These are phyloP conservation scores for Microchirus variegatus DNA, from an alignment of 2,797 vertebrate genomes.

Conservation along the genomic window DNA sequence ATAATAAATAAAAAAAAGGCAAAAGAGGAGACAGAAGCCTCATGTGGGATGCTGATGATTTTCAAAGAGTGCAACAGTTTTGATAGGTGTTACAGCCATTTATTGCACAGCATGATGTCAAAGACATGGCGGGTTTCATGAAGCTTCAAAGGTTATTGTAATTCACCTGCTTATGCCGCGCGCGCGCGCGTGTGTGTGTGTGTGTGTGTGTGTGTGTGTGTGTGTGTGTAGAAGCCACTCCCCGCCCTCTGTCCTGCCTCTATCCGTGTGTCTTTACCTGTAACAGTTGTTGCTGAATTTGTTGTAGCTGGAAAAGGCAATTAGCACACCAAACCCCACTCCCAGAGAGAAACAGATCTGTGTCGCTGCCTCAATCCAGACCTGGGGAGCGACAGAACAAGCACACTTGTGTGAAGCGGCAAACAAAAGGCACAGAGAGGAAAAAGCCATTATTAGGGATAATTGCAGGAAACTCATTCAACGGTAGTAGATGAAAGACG, in stretches of 20 bases:
- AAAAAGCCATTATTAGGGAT: slow-evolving; percentile 89
- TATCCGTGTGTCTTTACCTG: slow-evolving; percentile 74
- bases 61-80: slow-evolving; percentile 56
- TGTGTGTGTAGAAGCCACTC: slow-evolving; percentile 15
- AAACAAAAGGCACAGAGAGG: slow-evolving; percentile 81
- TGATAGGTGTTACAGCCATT: slow-evolving; percentile 42
- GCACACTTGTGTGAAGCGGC: slow-evolving; percentile 74
- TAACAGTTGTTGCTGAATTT: slow-evolving; percentile 96
- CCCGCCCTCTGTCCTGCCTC: slow-evolving; percentile 15
- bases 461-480: slow-evolving; percentile 93
- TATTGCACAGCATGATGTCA: slow-evolving; percentile 51
- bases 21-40: slow-evolving; percentile 34
- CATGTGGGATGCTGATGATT: slow-evolving; percentile 42
- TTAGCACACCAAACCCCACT: slow-evolving; percentile 92
- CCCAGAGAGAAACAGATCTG: slow-evolving; percentile 97
- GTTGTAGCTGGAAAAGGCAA: slow-evolving; percentile 95
- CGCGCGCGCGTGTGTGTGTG: slow-evolving; percentile 10
- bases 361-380: slow-evolving; percentile 93
- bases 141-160: slow-evolving; percentile 75
- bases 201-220: neutral
- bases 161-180: slow-evolving; percentile 53
- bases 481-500: slow-evolving; percentile 89
- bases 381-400: slow-evolving; percentile 85
- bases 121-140: slow-evolving; percentile 56
- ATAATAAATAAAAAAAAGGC: no score